Base-by-base conservation (phyloP, 2,797 vertebrate species). In the Anabas testudineus region DNA sequence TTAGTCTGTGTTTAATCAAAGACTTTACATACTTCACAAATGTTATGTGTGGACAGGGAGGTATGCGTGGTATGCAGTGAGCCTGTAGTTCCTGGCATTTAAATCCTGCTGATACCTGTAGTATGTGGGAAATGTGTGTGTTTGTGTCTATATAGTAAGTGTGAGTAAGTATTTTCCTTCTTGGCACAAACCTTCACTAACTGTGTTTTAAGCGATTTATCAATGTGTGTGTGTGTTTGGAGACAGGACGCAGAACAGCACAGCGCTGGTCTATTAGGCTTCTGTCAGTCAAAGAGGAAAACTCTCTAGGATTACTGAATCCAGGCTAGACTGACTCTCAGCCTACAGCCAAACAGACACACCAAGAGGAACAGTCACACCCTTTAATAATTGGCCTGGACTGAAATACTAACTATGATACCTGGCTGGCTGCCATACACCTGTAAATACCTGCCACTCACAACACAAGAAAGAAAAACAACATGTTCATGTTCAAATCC, bases 1-100 rank as follows among this genome's bases (percentile, higher is more conserved):
- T 89, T 88, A 87, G 87, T 87, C 87, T 88, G 78, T 1, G 46
- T 62, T 59, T 43, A 81, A 81, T 90, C 76, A 84, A 76, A 84
- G 62, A 55, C 53, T 71, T 58, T 21, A 59, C 39, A 7, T 37
- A 34, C 65, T 63, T 61, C 30, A 58, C 14, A 67, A 54, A 61
- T 41, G 37, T 36, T 14, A 42, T 14, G 39, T 62, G 64, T 16
- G 67, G 55, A 65, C 64, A 62, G 67, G 61, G 74, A 79, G 62
- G 57, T 64, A 67, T 77, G 79, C 3, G 72, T 71, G 78, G 78
- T 28, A 26, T 21, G 14, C 32, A 5, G 70, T 37, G 63, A 62
- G 37, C 13, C 66, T 28, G 43, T 59, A 18, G 51, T 65, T 72
- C 37, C 41, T 10, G 58, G 75, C 60, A 58, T 49, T 74, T 48